phyloP scores from a whole-genome alignment of 2,797 vertebrate genomes.

The Mycteria americana region DNA sequence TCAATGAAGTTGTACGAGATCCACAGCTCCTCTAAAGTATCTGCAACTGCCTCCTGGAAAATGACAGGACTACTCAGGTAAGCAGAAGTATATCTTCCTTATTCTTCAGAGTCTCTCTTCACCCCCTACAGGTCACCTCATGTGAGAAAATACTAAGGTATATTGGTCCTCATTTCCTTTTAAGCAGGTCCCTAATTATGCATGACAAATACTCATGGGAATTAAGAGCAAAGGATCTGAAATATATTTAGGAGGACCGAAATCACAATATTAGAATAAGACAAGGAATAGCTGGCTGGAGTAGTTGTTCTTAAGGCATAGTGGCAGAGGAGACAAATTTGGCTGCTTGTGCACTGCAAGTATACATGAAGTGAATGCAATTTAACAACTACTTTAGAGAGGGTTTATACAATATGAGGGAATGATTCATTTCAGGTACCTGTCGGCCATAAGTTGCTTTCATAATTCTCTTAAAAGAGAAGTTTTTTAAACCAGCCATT shows the following conservation, averaged over 20 bases:
- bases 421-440: not conserved
- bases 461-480: not conserved
- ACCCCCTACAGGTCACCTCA: not conserved
- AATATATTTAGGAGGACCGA: not conserved
- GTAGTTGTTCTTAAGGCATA: not conserved
- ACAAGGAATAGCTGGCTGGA: not conserved
- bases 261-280: not conserved
- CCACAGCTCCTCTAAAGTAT: conserved; percentile 93
- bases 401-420: not conserved
- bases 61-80: conserved; percentile 3
- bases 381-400: not conserved
- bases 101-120: not conserved
- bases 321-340: not conserved
- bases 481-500: not conserved
- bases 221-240: not conserved
- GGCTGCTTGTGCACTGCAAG: not conserved
- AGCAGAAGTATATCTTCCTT: not conserved
- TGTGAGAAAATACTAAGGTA: not conserved
- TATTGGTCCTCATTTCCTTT: not conserved
- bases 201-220: not conserved
- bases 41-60: conserved; percentile 89
- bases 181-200: not conserved
- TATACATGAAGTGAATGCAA: not conserved
- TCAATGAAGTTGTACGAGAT: conserved; percentile 97
- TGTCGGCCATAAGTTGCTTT: not conserved